Percentiles rank a stretch among this genome's conserved stretches.
Evolutionary conservation across 2,797 vertebrate genomes (phyloP).

Genomic region (Muscicapa comitata): DNA sequence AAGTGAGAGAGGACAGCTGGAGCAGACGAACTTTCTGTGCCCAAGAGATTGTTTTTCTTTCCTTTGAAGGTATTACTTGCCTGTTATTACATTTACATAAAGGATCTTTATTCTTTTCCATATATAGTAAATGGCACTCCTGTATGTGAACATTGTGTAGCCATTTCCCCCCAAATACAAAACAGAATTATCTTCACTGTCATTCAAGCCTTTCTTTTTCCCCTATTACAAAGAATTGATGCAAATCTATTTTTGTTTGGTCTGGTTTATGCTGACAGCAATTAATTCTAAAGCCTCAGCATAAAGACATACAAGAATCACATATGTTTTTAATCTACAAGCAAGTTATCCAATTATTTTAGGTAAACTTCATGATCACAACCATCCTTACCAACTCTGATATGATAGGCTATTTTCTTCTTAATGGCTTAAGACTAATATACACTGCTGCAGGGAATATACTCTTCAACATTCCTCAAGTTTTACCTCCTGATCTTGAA

Average conservation of each 20-base stretch:
- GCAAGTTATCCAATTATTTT: constrained; percentile 71
- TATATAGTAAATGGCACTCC: constrained; percentile 54
- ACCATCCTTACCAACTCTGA: constrained; percentile 58
- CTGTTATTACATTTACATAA: constrained; percentile 48
- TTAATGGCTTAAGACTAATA: constrained; percentile 46
- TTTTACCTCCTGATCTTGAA: constrained; percentile 60
- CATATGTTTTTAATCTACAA: constrained; percentile 65
- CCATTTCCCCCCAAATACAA: neutral
- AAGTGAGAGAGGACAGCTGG: constrained; percentile 57
- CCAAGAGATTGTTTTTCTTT: neutral
- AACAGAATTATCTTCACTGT: constrained; percentile 30
- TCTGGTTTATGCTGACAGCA: constrained; percentile 57
- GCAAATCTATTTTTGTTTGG: constrained; percentile 69
- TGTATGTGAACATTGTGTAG: neutral
- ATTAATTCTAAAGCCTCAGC: constrained; percentile 64
- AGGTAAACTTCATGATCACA: constrained; percentile 69
- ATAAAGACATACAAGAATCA: constrained; percentile 43
- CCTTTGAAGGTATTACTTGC: constrained; percentile 52
- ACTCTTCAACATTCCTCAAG: constrained; percentile 7
- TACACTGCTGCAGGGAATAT: constrained; percentile 32
- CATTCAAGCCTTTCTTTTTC: neutral
- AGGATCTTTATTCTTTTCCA: constrained; percentile 31
- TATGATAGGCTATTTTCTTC: constrained; percentile 56
- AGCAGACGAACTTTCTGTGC: neutral
- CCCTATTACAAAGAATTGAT: constrained; percentile 22